Conservation (phyloP, 2,888 invertebrate genomes). For the Chrysomela aeneicollis region DNA sequence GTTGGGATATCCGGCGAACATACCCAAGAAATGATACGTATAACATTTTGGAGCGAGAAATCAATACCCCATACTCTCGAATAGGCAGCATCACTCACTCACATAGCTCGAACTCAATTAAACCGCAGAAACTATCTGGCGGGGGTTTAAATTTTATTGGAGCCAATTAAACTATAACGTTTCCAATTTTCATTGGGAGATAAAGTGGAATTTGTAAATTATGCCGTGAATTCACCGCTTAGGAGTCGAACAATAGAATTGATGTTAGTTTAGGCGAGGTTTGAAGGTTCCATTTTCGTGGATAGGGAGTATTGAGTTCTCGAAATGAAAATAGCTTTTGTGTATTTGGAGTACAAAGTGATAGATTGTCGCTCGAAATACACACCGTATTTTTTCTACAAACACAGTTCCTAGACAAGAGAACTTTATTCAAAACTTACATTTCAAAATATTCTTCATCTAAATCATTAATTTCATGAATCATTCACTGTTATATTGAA, state of each 20-base stretch:
- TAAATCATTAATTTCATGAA: too few species aligned
- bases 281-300: background rate
- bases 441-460: too few species aligned
- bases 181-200: slow-evolving; percentile 55
- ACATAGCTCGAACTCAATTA: slow-evolving; percentile 58
- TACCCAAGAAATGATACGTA: too few species aligned
- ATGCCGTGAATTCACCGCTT: slow-evolving; percentile 45
- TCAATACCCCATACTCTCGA: slow-evolving; percentile 45
- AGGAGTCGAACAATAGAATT: slow-evolving; percentile 18
- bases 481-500: too few species aligned
- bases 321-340: too few species aligned
- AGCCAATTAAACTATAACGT: slow-evolving; percentile 58
- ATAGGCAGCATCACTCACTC: slow-evolving; percentile 55
- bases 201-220: slow-evolving; percentile 53
- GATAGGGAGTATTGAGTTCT: background rate
- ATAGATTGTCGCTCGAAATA: too few species aligned
- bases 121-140: slow-evolving; percentile 52
- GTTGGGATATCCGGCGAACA: too few species aligned
- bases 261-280: slow-evolving; percentile 3
- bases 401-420: too few species aligned
- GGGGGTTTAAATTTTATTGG: slow-evolving; percentile 57
- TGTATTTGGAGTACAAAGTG: too few species aligned
- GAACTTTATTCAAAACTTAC: too few species aligned
- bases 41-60: slow-evolving; percentile 40
- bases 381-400: too few species aligned